Percentiles rank a stretch among this genome's conserved stretches.
phyloP scores from a whole-genome alignment of 2,113 vertebrate genomes.

The Corythoichthys intestinalis region DNA sequence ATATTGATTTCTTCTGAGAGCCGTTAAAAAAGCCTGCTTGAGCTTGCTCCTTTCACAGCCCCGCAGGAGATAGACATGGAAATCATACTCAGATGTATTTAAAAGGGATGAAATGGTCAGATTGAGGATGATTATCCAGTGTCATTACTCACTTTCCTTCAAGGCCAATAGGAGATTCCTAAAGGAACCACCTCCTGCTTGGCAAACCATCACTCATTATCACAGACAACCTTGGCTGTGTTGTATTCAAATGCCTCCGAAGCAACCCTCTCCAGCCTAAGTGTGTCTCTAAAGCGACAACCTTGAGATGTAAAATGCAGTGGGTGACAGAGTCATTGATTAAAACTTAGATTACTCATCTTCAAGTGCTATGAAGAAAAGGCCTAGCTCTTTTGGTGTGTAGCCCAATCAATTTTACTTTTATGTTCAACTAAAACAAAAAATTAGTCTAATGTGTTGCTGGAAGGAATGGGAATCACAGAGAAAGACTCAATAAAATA shows the following conservation, averaged over 20 bases:
- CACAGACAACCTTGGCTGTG: conserved; percentile 50
- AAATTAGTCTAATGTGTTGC: neutral
- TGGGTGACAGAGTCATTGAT: conserved; percentile 17
- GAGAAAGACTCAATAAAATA: neutral
- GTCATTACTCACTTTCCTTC: conserved; percentile 48
- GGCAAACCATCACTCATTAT: conserved; percentile 44
- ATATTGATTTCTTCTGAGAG: conserved; percentile 32
- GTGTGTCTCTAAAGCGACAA: conserved; percentile 19
- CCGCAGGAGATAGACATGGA: conserved; percentile 44
- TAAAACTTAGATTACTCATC: conserved; percentile 15
- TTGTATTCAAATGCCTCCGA: conserved; percentile 58
- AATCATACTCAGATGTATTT: conserved; percentile 45
- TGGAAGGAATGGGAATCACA: neutral
- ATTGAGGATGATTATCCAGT: conserved; percentile 44
- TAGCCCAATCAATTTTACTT: conserved; percentile 19
- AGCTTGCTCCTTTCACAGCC: conserved; percentile 18
- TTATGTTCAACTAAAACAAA: conserved; percentile 5
- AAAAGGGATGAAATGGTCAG: conserved; percentile 27
- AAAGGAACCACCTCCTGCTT: conserved; percentile 30
- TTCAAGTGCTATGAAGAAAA: conserved; percentile 18
- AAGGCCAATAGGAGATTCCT: conserved; percentile 32
- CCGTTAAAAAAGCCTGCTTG: conserved; percentile 28
- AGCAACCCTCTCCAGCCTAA: conserved; percentile 39
- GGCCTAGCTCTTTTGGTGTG: conserved; percentile 8
- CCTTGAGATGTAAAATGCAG: conserved; percentile 55